Percentiles rank a stretch among this genome's conserved stretches.
Evolutionary conservation across 2,797 vertebrate species (phyloP).

Genomic region (Nasua narica): DNA sequence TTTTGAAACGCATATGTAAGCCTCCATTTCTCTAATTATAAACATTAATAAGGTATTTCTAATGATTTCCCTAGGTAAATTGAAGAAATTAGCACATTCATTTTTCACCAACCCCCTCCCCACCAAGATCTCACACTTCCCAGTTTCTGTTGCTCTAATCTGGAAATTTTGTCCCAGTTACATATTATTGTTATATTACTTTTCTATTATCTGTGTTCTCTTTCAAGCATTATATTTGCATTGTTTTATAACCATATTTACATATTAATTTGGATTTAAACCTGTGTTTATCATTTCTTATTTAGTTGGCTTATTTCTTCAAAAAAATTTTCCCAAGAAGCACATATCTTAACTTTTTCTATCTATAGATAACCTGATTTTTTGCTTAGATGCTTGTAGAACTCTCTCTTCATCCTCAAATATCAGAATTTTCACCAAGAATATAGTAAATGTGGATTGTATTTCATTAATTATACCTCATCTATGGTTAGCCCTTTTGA

Average conservation of each 20-base stretch:
- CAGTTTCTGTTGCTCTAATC: background rate
- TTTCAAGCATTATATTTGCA: background rate
- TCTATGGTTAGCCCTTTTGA: background rate
- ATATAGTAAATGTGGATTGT: background rate
- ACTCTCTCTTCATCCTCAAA: background rate
- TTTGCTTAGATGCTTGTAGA: background rate
- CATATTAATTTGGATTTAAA: slow-evolving; percentile 20
- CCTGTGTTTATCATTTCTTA: background rate
- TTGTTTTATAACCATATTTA: background rate
- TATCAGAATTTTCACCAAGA: background rate
- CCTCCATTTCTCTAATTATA: background rate
- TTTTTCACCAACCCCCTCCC: background rate
- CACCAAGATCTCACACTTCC: background rate
- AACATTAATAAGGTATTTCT: background rate
- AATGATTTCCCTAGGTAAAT: background rate
- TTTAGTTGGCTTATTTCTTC: background rate
- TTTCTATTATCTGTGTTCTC: background rate
- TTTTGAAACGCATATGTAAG: background rate
- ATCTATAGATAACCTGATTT: background rate
- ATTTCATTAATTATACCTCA: background rate
- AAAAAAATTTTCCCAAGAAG: background rate
- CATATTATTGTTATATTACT: background rate
- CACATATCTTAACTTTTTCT: background rate
- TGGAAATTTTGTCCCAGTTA: slow-evolving; percentile 19
- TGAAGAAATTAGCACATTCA: slow-evolving; percentile 3